Evolutionary conservation across 2,888 invertebrate genomes (phyloP), one percentile per base, ranked within the genome.

Genomic region (Empis livida): DNA sequence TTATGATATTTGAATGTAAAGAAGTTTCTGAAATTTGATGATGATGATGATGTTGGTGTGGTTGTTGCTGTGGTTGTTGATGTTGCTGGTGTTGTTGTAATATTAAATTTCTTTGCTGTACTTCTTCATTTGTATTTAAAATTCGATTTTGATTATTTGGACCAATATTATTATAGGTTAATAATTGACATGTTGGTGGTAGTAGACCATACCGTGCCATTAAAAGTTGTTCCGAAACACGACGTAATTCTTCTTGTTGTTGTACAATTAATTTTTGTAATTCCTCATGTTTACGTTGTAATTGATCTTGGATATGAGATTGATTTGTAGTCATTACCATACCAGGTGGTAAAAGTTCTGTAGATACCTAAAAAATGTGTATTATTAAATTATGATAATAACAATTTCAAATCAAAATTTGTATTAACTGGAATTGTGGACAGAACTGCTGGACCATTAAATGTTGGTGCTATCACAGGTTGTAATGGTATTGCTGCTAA

Each of bases 221-320:
- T 43, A 89, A 65, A 46, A 92, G 71, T 61, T 91, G 90, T 61
- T 91, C 89, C n/a, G 89, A 89, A 1, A 92, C 86, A 54, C 82
- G 76, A 40, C 85, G 74, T 54, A 92, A 67, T 64, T 92, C 90
- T 59, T 90, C 89, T 61, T 91, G 90, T 60, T 91, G 90, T 54
- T 84, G 79, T 45, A 83, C 78, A 50, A 92, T 90, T 60, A 88
- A 74, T 59, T 87, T 82, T 62, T 91, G 88, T 50, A 92, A 69
- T 61, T 90, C 84, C 53, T 87, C 87, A 60, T 91, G 90, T 60
- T 90, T 90, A 35, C 83, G 76, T 60, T 89, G 84, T 51, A 82
- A 67, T 68, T 86, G 82, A 57, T 79, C 83, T 71, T 84, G 83
- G 14, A 79, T 61, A 50, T 78, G 76, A 51, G 73, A 74, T 59